These are phyloP conservation scores for Herminia tarsipennalis DNA, from an alignment of 2,888 invertebrate species.

Conservation along the genomic window DNA sequence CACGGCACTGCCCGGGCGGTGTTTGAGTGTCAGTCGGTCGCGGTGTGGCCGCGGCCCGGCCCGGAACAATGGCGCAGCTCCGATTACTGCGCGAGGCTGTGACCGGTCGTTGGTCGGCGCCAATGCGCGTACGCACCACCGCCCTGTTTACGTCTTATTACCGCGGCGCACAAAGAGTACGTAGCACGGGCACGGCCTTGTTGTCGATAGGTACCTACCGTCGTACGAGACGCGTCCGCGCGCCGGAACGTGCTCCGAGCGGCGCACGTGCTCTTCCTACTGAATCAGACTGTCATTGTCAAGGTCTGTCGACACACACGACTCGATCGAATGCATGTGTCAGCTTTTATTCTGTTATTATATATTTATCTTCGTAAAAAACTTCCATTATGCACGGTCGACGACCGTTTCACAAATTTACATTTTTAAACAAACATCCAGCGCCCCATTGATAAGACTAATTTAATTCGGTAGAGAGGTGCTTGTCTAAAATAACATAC, in stretches of 20 bases:
- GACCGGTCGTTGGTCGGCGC: constrained; percentile 15
- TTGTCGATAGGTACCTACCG: too few species aligned
- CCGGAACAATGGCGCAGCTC: constrained; percentile 20
- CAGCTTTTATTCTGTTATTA: constrained; percentile 10
- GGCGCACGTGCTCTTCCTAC: constrained; percentile 26
- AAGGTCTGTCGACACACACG: constrained; percentile 40
- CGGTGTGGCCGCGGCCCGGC: neutral
- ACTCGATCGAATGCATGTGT: constrained; percentile 23
- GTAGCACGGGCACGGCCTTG: neutral
- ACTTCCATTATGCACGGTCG: neutral
- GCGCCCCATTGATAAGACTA: too few species aligned
- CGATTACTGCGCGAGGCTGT: constrained; percentile 18
- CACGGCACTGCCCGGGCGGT: too few species aligned
- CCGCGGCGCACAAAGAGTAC: neutral
- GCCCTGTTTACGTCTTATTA: constrained; percentile 2
- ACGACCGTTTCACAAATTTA: too few species aligned
- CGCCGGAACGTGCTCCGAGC: constrained; percentile 28
- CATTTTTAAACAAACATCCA: too few species aligned
- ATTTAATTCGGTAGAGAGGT: too few species aligned
- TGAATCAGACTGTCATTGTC: constrained; percentile 50
- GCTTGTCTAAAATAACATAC: too few species aligned
- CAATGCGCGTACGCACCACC: neutral
- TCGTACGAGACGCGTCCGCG: constrained; percentile 11
- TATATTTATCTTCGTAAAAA: neutral
- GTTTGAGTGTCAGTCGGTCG: neutral